Evolutionary conservation across 1,140 invertebrate species (phyloP).

Genomic region (Acromyrmex charruanus): DNA sequence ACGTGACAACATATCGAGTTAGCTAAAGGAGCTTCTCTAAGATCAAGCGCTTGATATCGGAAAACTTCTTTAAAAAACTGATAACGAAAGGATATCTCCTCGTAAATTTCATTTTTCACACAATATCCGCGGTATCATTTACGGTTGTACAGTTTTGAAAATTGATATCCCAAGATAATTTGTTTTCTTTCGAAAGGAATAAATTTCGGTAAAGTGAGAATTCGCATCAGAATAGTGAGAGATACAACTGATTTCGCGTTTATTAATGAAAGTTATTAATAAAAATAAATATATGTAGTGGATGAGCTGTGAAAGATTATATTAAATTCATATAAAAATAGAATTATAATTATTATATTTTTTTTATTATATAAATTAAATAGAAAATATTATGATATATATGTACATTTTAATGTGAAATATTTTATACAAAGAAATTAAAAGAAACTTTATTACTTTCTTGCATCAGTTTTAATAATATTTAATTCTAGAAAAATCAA

Average conservation of each 20-base stretch:
- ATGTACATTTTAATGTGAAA: no score
- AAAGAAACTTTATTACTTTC: no score
- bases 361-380: no score
- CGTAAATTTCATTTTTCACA: constrained; percentile 43
- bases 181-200: not conserved
- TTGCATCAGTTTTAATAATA: no score
- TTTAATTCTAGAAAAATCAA: no score
- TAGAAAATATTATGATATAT: no score
- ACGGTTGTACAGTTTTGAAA: not conserved
- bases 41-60: constrained; percentile 44
- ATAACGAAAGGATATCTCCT: not conserved
- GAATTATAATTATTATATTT: not conserved
- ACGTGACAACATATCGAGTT: constrained; percentile 62
- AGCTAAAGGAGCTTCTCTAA: constrained; percentile 29
- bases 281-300: not conserved
- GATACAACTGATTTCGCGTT: no score
- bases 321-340: not conserved
- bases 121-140: not conserved
- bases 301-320: not conserved
- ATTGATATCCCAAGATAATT: not conserved
- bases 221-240: no score
- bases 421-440: no score
- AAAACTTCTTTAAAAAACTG: constrained; percentile 37
- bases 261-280: no score
- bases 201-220: not conserved